These are phyloP conservation scores for Lasioglossum albipes DNA, from an alignment of 1,140 invertebrate species.

Conservation along the genomic window DNA sequence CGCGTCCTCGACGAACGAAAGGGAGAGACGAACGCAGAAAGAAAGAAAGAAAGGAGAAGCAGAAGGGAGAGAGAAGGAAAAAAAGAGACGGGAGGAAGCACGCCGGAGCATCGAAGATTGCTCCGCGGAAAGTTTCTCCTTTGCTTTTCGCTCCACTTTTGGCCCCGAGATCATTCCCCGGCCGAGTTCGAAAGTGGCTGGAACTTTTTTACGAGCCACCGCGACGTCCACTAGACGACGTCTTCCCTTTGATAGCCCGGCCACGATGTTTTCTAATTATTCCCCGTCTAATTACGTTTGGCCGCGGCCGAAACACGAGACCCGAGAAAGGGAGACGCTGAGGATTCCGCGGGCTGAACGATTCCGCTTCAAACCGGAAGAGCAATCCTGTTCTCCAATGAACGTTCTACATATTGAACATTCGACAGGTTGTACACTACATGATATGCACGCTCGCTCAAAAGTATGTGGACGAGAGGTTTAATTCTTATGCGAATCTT, in stretches of 20 bases:
- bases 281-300: conserved; percentile 17
- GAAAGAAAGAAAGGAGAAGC: too few species aligned
- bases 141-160: conserved; percentile 50
- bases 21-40: too few species aligned
- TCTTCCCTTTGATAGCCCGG: conserved; percentile 3
- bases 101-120: conserved; percentile 51
- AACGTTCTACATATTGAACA: too few species aligned
- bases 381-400: too few species aligned
- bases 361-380: background rate
- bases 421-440: too few species aligned
- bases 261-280: conserved; percentile 15
- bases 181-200: conserved; percentile 22
- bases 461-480: too few species aligned
- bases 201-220: conserved; percentile 26
- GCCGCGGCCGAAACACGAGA: background rate
- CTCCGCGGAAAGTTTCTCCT: conserved; percentile 49
- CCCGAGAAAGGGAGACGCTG: too few species aligned
- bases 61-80: too few species aligned
- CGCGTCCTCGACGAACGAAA: too few species aligned
- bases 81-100: conserved; percentile 8
- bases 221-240: background rate
- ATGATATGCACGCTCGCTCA: too few species aligned
- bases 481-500: too few species aligned
- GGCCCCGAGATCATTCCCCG: conserved; percentile 24
- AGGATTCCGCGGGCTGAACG: too few species aligned